Percentiles rank a stretch among this genome's conserved stretches.
Conservation (phyloP, 2,888 invertebrate species). For the Lathronympha strigana region DNA sequence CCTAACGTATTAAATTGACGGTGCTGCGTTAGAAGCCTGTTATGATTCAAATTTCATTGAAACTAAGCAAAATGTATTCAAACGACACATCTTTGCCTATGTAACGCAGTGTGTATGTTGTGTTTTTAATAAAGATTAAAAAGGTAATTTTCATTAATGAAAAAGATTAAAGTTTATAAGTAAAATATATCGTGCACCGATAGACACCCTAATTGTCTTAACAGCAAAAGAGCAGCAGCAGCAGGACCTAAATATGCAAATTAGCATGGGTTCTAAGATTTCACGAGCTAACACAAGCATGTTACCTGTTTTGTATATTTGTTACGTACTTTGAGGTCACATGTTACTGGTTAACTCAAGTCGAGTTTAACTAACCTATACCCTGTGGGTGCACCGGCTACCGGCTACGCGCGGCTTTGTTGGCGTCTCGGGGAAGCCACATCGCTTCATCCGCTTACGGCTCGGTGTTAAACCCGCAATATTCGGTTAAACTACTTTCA, state of each 20-base stretch:
- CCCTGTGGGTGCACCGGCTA: conserved; percentile 36
- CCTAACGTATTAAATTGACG: neutral
- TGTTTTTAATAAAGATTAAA: conserved; percentile 4
- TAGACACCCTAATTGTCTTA: neutral
- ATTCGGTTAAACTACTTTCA: conserved; percentile 50
- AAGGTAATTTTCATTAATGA: neutral
- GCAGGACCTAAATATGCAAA: neutral
- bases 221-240: neutral
- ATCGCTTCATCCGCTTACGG: conserved; percentile 54
- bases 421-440: conserved; percentile 52
- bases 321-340: neutral
- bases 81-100: neutral
- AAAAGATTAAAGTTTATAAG: conserved; percentile 6
- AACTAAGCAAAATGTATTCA: too few species aligned
- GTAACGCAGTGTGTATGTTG: conserved; percentile 27
- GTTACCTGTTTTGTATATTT: neutral
- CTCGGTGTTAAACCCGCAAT: conserved; percentile 48
- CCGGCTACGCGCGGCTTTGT: conserved; percentile 45
- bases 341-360: neutral
- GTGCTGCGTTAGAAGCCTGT: neutral
- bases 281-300: neutral
- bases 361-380: neutral
- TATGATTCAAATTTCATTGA: neutral
- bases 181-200: neutral
- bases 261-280: neutral